Evolutionary conservation across 2,888 invertebrate species (phyloP), one percentile per base, ranked within the genome.

Genomic region (Amitus sp.): DNA sequence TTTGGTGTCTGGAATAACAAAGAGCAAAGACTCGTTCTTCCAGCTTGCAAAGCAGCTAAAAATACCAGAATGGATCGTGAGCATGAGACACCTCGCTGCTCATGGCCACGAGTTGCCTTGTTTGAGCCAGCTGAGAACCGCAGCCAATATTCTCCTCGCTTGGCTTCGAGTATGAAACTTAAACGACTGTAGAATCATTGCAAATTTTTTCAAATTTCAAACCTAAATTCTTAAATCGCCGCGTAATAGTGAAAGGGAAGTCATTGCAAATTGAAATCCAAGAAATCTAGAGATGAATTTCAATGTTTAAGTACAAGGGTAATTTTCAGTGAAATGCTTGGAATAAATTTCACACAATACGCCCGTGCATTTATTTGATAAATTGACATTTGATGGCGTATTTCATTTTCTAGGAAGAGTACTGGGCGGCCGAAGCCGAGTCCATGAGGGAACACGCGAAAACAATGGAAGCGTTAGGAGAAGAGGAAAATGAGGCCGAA

Each of bases 61-160:
- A 37, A 86, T 94, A 34, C 94, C 94, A 0, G 87, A 89, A 60
- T 94, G 93, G 93, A 85, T 95, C 54, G 88, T 94, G 4, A 88
- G 90, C 66, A 78, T 94, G 48, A 85, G 94, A 49, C 93, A 95
- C 77, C 89, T 91, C 65, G 87, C 90, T 33, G 90, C 93, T 20
- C 94, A 95, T 77, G 87, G 87, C 50, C 85, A 88, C 65, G 85
- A 85, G 61, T 79, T 92, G 23, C 93, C 93, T 12, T 85, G 89
- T 0, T 77, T 90, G 20, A 83, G 83, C 39, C 80, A 88, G 47
- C 82, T 94, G 2, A 84, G 88, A 75, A 84, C 87, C 66, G 92
- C 90, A 1, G 83, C 88, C 17, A 75, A 84, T 19, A 86, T 88
- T 70, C 86, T 89, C 52, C 82, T 91, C 39, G 77, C 86, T 2